Evolutionary conservation across 2,797 vertebrate genomes (phyloP).

Genomic region (Pampus argenteus): DNA sequence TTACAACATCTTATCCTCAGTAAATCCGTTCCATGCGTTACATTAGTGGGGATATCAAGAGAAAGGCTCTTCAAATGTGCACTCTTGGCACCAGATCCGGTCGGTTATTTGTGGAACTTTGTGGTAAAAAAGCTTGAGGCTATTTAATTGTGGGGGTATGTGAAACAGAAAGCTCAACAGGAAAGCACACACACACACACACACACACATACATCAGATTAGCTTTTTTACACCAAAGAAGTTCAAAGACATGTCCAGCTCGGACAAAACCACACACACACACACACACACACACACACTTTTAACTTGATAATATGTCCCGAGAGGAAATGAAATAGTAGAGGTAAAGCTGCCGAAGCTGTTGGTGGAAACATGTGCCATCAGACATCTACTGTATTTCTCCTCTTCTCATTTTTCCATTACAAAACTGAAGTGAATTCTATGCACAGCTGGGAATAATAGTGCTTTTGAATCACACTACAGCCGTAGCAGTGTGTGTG

Average conservation of each 20-base stretch:
- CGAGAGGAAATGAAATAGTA: neutral
- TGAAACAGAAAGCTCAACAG: slow-evolving; percentile 25
- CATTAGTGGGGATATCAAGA: slow-evolving; percentile 8
- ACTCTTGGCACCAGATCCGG: slow-evolving; percentile 28
- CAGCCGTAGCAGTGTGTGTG: slow-evolving; percentile 53
- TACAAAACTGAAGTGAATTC: slow-evolving; percentile 70
- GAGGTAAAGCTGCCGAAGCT: neutral
- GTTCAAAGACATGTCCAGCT: slow-evolving; percentile 31
- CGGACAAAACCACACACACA: slow-evolving; percentile 41
- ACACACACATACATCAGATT: slow-evolving; percentile 10
- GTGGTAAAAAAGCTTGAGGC: slow-evolving; percentile 23
- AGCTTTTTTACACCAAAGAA: slow-evolving; percentile 31
- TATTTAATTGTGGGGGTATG: slow-evolving; percentile 27
- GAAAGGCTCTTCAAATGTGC: slow-evolving; percentile 14
- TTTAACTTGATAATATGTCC: slow-evolving; percentile 41
- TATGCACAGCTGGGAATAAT: slow-evolving; percentile 76
- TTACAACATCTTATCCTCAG: neutral
- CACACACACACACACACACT: slow-evolving; percentile 32
- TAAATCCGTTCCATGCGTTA: slow-evolving; percentile 3
- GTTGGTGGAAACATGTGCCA: slow-evolving; percentile 13
- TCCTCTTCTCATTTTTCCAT: slow-evolving; percentile 62
- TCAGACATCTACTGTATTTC: slow-evolving; percentile 20
- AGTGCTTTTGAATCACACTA: slow-evolving; percentile 60
- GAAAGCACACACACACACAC: slow-evolving; percentile 16
- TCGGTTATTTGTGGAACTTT: slow-evolving; percentile 20